Evolutionary conservation across 1,140 invertebrate genomes (phyloP).

Genomic region (Linepithema humile): DNA sequence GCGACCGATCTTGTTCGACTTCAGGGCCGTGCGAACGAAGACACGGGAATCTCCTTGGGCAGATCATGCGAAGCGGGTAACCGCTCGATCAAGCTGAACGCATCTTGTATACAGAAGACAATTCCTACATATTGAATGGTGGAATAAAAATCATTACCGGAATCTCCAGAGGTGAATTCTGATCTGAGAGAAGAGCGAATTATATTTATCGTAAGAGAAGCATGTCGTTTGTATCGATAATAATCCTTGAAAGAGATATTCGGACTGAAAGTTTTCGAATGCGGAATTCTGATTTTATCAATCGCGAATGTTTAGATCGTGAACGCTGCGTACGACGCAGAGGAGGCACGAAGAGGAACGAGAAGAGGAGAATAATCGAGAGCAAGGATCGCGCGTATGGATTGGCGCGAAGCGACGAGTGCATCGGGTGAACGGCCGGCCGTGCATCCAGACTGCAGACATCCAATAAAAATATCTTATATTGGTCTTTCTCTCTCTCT

Average conservation of each 20-base stretch:
- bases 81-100: background rate
- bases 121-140: no score
- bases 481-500: slow-evolving; percentile 56
- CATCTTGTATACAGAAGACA: background rate
- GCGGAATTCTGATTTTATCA: background rate
- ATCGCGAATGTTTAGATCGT: slow-evolving; percentile 2
- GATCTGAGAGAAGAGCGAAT: background rate
- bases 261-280: background rate
- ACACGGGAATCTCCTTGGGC: background rate
- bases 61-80: background rate
- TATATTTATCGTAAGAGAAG: background rate
- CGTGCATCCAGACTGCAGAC: slow-evolving; percentile 80
- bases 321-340: background rate
- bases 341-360: slow-evolving; percentile 32
- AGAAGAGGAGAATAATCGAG: slow-evolving; percentile 47
- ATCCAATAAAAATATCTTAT: slow-evolving; percentile 80
- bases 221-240: background rate
- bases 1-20: slow-evolving; percentile 70
- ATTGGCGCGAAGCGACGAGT: slow-evolving; percentile 65
- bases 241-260: background rate
- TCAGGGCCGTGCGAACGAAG: slow-evolving; percentile 43
- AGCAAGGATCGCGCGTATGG: slow-evolving; percentile 61
- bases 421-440: slow-evolving; percentile 78
- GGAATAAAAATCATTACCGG: background rate
- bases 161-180: background rate